phyloP scores from a whole-genome alignment of 2,888 invertebrate species.

The Lasioglossum zephyrum region DNA sequence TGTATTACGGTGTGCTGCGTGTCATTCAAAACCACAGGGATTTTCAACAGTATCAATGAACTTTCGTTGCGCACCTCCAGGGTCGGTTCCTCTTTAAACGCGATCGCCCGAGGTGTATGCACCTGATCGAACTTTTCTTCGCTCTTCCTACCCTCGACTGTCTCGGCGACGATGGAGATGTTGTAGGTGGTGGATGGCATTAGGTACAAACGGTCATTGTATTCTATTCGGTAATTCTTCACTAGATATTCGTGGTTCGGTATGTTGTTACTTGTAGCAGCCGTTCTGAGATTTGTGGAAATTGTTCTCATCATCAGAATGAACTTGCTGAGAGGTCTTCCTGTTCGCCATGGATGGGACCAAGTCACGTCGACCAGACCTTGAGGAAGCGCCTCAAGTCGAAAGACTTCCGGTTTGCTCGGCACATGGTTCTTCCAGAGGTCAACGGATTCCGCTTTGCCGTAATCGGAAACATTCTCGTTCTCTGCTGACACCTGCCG shows the following conservation, averaged over 20 bases:
- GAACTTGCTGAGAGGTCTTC: conserved; percentile 59
- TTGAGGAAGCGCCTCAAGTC: background rate
- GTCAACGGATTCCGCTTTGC: background rate
- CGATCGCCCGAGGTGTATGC: conserved; percentile 38
- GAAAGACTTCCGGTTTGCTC: conserved; percentile 40
- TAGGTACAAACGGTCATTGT: conserved; percentile 55
- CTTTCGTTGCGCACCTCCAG: conserved; percentile 22
- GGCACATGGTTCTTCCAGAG: conserved; percentile 6
- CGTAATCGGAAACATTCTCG: conserved; percentile 47
- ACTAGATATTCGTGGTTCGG: background rate
- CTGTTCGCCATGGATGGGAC: conserved; percentile 69
- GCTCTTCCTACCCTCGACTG: conserved; percentile 20
- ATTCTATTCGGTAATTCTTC: conserved; percentile 47
- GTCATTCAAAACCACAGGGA: conserved; percentile 68
- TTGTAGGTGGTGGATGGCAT: conserved; percentile 65
- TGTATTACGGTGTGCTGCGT: conserved; percentile 54
- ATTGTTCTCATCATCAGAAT: conserved; percentile 34
- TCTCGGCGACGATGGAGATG: conserved; percentile 59
- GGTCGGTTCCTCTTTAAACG: conserved; percentile 46
- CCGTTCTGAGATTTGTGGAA: conserved; percentile 41
- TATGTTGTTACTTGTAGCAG: background rate
- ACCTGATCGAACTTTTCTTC: background rate
- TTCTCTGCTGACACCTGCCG: conserved; percentile 69
- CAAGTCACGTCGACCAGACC: conserved; percentile 59
- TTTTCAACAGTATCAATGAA: conserved; percentile 58